Evolutionary conservation across 2,888 invertebrate genomes (phyloP), one percentile per base, ranked within the genome.

Genomic region (Halictus ligatus): DNA sequence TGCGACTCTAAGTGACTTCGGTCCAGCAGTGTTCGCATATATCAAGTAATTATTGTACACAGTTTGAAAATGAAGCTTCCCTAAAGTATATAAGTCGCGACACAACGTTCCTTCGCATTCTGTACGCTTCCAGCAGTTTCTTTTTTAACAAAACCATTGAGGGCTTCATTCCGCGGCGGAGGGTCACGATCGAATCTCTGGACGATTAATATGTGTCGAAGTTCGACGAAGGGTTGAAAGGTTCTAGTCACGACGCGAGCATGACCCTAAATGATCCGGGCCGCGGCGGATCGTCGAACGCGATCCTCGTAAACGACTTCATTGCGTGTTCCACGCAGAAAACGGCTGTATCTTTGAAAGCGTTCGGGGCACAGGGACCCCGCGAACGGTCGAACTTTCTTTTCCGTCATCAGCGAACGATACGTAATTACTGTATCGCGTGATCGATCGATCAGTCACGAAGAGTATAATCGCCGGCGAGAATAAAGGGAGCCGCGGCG

Each of bases 351-450:
- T 81, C 86, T 86, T 78, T 75, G n/a, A 58, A 48, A 46, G 50
- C 71, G 40, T 43, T 48, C 46, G 43, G 18, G 46, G 25, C n/a
- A 54, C 69, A 60, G 73, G 12, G 81, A 67, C 54, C 40, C 48
- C n/a, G 35, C 72, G 8, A 67, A 48, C 84, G 21, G 48, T 13
- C 81, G 10, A 85, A 86, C 75, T 86, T 85, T 74, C 81, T 80
- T 85, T 79, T 40, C 25, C 74, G 43, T 10, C 76, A 40, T 79
- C 78, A 79, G 46, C 81, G 35, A 5, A 48, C 78, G 81, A 85
- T 85, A 84, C 83, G 84, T 88, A 88, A 88, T 86, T 88, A 80
- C 86, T 50, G 64, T 74, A 87, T 89, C 75, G 89, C 89, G 89
- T 88, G 89, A 87, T 89, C 85, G 86, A 89, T 89, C 82, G 84